Conservation (phyloP, 2,888 invertebrate species). For the Habrosyne pyritoides region DNA sequence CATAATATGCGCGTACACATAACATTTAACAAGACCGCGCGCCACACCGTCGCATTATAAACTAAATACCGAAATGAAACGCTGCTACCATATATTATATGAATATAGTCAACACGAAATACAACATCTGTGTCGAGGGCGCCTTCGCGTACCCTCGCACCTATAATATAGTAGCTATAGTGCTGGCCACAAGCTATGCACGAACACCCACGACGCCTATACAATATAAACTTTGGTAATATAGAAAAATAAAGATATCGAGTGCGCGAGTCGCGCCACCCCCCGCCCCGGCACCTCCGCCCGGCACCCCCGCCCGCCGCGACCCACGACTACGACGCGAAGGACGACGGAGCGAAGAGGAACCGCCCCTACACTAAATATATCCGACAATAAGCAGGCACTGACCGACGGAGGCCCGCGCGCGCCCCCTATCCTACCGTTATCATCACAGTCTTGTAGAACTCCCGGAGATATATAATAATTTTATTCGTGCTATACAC, state of each 20-base stretch:
- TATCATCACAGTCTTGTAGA: constrained; percentile 42
- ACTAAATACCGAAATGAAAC: constrained; percentile 40
- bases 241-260: constrained; percentile 43
- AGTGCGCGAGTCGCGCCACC: constrained; percentile 19
- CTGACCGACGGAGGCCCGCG: constrained; percentile 20
- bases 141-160: not conserved
- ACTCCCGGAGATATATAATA: constrained; percentile 16
- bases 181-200: constrained; percentile 5
- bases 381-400: constrained; percentile 31
- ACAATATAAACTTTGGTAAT: constrained; percentile 29
- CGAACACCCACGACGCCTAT: not conserved
- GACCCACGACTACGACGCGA: constrained; percentile 11
- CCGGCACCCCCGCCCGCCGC: constrained; percentile 2
- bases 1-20: constrained; percentile 31
- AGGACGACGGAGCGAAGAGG: constrained; percentile 12
- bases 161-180: not conserved
- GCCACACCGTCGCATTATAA: constrained; percentile 24
- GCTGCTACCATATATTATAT: constrained; percentile 34
- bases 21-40: constrained; percentile 29
- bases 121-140: constrained; percentile 23
- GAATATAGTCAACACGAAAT: constrained; percentile 41
- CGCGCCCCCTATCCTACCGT: constrained; percentile 11
- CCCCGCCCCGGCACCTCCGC: no score
- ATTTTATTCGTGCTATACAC: constrained; percentile 25
- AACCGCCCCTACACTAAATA: constrained; percentile 20